Conservation (phyloP, 2,888 invertebrate species). For the Timema podura region DNA sequence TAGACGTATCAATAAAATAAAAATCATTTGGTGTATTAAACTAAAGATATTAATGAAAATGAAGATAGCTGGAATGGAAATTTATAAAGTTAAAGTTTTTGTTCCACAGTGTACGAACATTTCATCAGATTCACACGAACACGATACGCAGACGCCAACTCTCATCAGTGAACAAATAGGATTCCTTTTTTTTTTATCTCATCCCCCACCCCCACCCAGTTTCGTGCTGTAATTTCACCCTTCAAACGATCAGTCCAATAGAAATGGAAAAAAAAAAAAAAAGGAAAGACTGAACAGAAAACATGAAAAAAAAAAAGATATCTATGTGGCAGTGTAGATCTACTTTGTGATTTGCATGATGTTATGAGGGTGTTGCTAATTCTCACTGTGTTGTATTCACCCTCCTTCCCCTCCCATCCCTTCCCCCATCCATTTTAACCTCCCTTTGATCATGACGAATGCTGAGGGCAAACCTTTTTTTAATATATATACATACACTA, state of each 20-base stretch:
- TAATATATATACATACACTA: not conserved
- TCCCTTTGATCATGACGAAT: constrained; percentile 3
- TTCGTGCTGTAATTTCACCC: constrained; percentile 22
- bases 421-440: constrained; percentile 2
- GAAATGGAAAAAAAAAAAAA: constrained; percentile 21
- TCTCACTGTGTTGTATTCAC: constrained; percentile 14
- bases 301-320: not conserved
- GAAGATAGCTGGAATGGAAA: too few relatives aligned
- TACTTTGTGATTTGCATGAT: constrained; percentile 21
- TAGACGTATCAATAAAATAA: too few relatives aligned
- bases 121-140: too few relatives aligned
- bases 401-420: not conserved
- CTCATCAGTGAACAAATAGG: constrained; percentile 17
- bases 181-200: constrained; percentile 9
- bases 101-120: too few relatives aligned
- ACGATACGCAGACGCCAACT: not conserved
- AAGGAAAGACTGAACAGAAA: constrained; percentile 8
- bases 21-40: too few relatives aligned
- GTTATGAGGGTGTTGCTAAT: constrained; percentile 20
- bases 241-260: constrained; percentile 22
- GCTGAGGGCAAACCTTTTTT: constrained; percentile 11
- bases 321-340: not conserved
- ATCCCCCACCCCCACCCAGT: not conserved
- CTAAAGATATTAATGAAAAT: too few relatives aligned
- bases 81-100: too few relatives aligned